Evolutionary conservation across 2,113 vertebrate species (phyloP).

Genomic region (Saccopteryx leptura): DNA sequence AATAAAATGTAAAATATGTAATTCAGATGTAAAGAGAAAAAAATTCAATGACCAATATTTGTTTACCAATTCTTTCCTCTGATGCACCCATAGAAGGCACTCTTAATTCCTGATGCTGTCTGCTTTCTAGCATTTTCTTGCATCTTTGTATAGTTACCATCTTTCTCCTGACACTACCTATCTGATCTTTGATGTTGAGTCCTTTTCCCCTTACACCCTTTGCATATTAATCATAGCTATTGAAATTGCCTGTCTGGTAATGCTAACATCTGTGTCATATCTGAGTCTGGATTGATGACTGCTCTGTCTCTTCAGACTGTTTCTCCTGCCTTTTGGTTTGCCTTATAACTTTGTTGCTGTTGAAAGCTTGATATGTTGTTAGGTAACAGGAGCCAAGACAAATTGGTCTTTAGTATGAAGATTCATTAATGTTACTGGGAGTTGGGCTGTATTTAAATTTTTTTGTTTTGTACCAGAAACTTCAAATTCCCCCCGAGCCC

Average conservation of each 20-base stretch:
- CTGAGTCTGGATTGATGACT: neutral
- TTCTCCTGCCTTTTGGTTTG: neutral
- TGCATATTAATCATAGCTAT: neutral
- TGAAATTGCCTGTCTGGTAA: neutral
- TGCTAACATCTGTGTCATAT: neutral
- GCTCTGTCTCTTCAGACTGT: conserved; percentile 3
- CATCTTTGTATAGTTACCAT: neutral
- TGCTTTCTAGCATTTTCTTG: conserved; percentile 25
- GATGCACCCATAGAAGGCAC: neutral
- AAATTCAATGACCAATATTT: neutral
- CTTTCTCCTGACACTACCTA: neutral
- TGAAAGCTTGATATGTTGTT: neutral
- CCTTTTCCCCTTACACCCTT: neutral
- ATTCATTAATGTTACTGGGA: neutral
- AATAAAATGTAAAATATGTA: neutral
- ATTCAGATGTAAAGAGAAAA: neutral
- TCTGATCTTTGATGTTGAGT: neutral
- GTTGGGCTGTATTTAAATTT: neutral
- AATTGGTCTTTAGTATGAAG: neutral
- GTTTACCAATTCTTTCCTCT: neutral
- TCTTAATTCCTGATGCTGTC: conserved; percentile 1
- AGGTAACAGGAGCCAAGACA: neutral
- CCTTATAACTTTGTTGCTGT: neutral
- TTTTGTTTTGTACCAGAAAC: neutral
- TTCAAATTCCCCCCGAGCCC: neutral